Evolutionary conservation across 2,888 invertebrate genomes (phyloP), one percentile per base, ranked within the genome.

Genomic region (Dynastes maya): DNA sequence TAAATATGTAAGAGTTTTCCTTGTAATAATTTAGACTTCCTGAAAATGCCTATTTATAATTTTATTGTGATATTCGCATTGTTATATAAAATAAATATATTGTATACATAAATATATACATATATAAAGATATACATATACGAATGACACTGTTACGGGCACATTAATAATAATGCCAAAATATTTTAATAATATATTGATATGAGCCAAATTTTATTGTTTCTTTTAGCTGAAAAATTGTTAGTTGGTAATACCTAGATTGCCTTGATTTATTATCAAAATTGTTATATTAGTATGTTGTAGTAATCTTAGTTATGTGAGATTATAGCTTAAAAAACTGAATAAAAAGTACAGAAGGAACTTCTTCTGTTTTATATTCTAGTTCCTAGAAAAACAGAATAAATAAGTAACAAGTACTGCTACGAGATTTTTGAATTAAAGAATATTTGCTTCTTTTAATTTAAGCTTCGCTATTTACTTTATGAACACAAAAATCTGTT

Each of bases 231-330:
- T 70, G 67, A 45, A 53, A 70, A n/a, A 61, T 77, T 61, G 71
- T 77, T 70, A 77, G 70, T 61, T 71, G 55, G 55, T 55, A 53
- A 77, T 83, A 83, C 85, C 84, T 84, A 85, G 84, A 85, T 84
- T 85, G 85, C 85, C 85, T 85, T 85, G 82, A 83, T 84, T 82
- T 81, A 79, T 83, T 83, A 83, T 83, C 83, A 72, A 72, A 72
- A 83, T 82, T 83, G 77, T 77, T 71, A 77, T 63, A 63, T 77
- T 32, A 78, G 68, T 76, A 78, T 40, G 37, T 78, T 78, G 49
- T 55, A 70, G 70, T 71, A 53, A 71, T 67, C 49, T 76, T 76
- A 82, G 81, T 81, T 80, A 80, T 81, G 80, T 79, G 79, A 81
- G 81, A 81, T 81, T 82, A 82, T 82, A 83, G 83, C 83, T 83